phyloP scores from a whole-genome alignment of 1,140 invertebrate genomes.

The Pogonomyrmex barbatus region DNA sequence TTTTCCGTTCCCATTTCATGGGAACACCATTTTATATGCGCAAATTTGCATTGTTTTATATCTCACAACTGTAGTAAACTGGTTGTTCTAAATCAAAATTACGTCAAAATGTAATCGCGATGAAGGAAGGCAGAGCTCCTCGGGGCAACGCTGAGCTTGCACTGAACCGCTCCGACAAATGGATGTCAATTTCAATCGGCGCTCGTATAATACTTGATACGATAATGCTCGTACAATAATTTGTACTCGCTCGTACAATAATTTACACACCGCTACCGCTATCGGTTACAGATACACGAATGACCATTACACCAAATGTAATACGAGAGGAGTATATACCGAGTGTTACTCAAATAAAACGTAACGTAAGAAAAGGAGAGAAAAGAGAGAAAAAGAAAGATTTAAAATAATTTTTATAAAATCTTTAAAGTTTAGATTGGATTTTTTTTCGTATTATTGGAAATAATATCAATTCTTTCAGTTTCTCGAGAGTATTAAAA shows the following conservation, averaged over 20 bases:
- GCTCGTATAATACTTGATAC: constrained; percentile 68
- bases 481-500: neutral
- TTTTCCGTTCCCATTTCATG: neutral
- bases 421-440: constrained; percentile 3
- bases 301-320: constrained; percentile 10
- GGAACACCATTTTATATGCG: neutral
- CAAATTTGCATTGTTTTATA: neutral
- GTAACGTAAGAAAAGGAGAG: neutral
- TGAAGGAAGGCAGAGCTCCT: constrained; percentile 18
- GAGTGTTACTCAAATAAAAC: neutral
- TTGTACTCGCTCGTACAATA: constrained; percentile 23
- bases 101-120: constrained; percentile 4
- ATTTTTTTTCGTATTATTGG: neutral
- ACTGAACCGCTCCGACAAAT: constrained; percentile 69
- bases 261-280: constrained; percentile 21
- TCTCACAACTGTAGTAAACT: neutral
- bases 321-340: neutral
- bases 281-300: constrained; percentile 35
- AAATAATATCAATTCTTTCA: neutral
- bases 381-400: neutral
- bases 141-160: constrained; percentile 32
- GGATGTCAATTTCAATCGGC: constrained; percentile 75
- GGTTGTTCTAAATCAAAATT: neutral
- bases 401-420: neutral
- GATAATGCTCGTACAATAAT: constrained; percentile 65